A percentile compares a stretch with the other conserved stretches of the same genome.
Evolutionary conservation across 2,113 vertebrate genomes (phyloP).

Genomic region (Zeus faber): DNA sequence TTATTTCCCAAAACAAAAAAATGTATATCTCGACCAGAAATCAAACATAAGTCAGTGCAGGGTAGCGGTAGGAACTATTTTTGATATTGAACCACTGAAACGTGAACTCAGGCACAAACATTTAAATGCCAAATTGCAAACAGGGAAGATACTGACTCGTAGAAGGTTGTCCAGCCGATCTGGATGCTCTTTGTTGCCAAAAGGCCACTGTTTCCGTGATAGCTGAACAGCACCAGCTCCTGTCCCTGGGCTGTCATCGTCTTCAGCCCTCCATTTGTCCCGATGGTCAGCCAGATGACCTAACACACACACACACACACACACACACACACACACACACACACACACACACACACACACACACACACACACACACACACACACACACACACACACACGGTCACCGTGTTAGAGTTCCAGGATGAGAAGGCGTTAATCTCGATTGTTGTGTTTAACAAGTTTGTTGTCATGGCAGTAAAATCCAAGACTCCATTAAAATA

Average conservation of each 20-base stretch:
- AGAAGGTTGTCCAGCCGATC: conserved; percentile 98
- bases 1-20: too few species aligned
- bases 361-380: conserved; percentile 2
- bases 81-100: too few species aligned
- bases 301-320: conserved; percentile 14
- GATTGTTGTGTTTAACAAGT: too few species aligned
- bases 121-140: too few species aligned
- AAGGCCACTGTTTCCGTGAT: conserved; percentile 95
- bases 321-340: not conserved
- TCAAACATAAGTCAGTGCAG: too few species aligned
- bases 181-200: conserved; percentile 96
- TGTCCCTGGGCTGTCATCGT: conserved; percentile 94
- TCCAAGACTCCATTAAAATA: too few species aligned
- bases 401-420: too few species aligned
- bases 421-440: too few species aligned
- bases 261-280: conserved; percentile 95
- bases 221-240: conserved; percentile 92
- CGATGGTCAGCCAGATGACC: conserved; percentile 97
- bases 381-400: not conserved
- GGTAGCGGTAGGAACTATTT: too few species aligned
- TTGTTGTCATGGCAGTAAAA: too few species aligned
- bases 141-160: conserved; percentile 83
- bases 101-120: too few species aligned
- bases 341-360: not conserved
- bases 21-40: too few species aligned